Evolutionary conservation across 2,797 vertebrate species (phyloP).

Genomic region (Parauchenoglanis ngamensis): DNA sequence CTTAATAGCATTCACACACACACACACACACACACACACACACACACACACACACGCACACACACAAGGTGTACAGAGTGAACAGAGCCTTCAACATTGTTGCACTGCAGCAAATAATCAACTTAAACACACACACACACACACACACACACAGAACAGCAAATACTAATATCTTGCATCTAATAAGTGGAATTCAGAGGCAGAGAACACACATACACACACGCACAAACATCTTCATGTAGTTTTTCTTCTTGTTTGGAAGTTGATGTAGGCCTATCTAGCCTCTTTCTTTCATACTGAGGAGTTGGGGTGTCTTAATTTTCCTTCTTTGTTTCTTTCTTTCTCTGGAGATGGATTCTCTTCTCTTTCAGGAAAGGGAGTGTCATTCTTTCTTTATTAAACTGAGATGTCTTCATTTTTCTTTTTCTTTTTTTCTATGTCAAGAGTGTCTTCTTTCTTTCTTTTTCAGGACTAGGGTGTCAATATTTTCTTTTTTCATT

Average conservation of each 20-base stretch:
- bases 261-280: neutral
- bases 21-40: neutral
- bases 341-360: neutral
- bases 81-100: neutral
- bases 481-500: neutral
- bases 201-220: neutral
- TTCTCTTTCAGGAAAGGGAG: neutral
- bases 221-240: neutral
- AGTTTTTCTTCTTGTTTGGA: neutral
- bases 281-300: neutral
- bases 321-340: neutral
- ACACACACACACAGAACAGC: neutral
- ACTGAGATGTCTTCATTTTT: neutral
- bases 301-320: neutral
- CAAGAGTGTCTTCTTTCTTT: neutral
- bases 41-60: neutral
- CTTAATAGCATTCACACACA: neutral
- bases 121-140: neutral
- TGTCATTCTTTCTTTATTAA: neutral
- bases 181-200: neutral
- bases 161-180: neutral
- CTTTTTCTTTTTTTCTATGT: neutral
- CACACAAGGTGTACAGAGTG: neutral
- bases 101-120: neutral
- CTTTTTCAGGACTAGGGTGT: neutral